Conservation (phyloP, 2,113 vertebrate genomes). For the Laticauda colubrina region DNA sequence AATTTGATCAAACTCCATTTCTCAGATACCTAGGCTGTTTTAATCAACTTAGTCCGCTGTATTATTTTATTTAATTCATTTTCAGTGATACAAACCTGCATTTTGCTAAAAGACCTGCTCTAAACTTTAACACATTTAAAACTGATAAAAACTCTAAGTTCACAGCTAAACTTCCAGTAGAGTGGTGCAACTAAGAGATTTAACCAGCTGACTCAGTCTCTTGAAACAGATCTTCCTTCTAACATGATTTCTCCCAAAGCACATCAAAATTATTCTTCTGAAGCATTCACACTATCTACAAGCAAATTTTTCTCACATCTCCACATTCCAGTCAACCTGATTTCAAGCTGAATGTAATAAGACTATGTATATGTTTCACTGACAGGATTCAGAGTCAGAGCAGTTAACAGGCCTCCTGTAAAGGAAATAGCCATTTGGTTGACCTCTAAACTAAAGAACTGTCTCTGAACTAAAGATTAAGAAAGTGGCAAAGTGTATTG, state of each 20-base stretch:
- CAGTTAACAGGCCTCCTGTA: background rate
- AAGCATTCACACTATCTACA: background rate
- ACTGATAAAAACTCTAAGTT: background rate
- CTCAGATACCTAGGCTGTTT: background rate
- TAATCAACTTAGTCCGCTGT: background rate
- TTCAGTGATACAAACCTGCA: background rate
- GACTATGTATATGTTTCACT: fast-evolving
- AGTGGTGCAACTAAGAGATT: background rate
- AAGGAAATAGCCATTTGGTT: background rate
- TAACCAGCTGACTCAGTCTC: background rate
- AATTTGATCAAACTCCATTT: background rate
- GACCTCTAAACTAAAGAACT: background rate
- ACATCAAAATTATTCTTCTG: background rate
- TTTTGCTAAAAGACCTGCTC: background rate
- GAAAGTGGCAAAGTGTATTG: background rate
- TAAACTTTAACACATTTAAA: background rate
- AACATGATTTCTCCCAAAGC: background rate
- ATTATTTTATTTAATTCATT: background rate
- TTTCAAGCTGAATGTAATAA: constrained; percentile 3
- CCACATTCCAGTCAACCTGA: background rate
- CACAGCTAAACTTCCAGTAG: background rate
- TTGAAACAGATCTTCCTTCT: background rate
- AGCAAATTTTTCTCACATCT: background rate
- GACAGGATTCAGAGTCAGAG: background rate
- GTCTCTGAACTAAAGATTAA: fast-evolving